Evolutionary conservation across 2,888 invertebrate genomes (phyloP).

Genomic region (Alloplasta piceator): DNA sequence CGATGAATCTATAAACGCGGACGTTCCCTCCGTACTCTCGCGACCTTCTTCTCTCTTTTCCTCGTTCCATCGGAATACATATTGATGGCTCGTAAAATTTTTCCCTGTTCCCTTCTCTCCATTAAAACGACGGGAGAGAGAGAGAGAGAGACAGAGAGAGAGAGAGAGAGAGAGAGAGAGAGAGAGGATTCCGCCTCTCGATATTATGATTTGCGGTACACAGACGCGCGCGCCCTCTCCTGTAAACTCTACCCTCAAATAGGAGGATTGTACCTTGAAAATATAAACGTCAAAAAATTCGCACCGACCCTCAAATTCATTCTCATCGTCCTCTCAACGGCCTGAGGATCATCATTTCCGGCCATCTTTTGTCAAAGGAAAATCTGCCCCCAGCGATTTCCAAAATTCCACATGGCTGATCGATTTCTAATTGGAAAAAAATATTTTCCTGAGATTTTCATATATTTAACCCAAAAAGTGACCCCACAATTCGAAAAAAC

Average conservation of each 20-base stretch:
- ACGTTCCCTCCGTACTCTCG: constrained; percentile 35
- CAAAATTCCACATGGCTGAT: too few species aligned
- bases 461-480: too few species aligned
- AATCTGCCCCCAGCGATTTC: too few species aligned
- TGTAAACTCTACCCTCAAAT: neutral
- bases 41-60: constrained; percentile 55
- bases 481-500: too few species aligned
- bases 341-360: too few species aligned
- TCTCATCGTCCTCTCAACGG: neutral
- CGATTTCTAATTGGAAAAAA: too few species aligned
- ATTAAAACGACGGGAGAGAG: constrained; percentile 50
- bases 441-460: too few species aligned
- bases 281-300: constrained; percentile 9
- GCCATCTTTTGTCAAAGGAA: too few species aligned
- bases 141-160: neutral
- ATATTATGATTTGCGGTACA: constrained; percentile 48
- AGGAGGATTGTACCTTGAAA: constrained; percentile 12
- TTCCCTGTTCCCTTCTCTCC: constrained; percentile 44
- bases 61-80: constrained; percentile 45
- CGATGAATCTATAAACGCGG: neutral
- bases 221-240: constrained; percentile 11
- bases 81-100: constrained; percentile 62
- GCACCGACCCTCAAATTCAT: neutral
- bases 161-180: neutral
- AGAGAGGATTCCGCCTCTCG: constrained; percentile 47